These are phyloP conservation scores for Hippocampus guttulatus DNA, from an alignment of 2,113 vertebrate genomes.

Conservation along the genomic window DNA sequence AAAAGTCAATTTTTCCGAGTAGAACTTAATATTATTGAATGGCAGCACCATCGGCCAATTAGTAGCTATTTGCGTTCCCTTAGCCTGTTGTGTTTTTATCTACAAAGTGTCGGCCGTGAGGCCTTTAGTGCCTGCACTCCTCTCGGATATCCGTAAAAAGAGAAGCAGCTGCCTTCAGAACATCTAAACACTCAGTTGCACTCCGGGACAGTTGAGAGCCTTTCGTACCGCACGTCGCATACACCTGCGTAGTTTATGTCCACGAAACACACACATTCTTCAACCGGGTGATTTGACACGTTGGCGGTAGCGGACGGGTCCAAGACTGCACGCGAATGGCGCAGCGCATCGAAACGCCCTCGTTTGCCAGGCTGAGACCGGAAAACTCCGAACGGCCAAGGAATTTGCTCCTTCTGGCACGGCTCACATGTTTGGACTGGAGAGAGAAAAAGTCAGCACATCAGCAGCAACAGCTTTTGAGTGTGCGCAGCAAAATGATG, in stretches of 20 bases:
- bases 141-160: neutral
- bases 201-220: neutral
- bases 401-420: neutral
- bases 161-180: neutral
- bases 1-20: neutral
- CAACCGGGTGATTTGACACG: neutral
- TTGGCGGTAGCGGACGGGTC: neutral
- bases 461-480: neutral
- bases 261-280: neutral
- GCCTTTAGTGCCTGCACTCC: neutral
- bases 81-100: neutral
- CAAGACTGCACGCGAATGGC: neutral
- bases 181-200: neutral
- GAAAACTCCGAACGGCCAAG: neutral
- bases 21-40: neutral
- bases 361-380: neutral
- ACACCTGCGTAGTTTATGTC: neutral
- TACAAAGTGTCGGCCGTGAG: neutral
- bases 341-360: neutral
- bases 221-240: neutral
- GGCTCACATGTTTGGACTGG: neutral
- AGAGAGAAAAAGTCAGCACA: neutral
- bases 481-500: neutral
- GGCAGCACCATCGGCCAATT: neutral
- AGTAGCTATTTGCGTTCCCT: neutral